Base-by-base conservation (phyloP, 2,888 invertebrate species). In the Dichetophora obliterata region DNA sequence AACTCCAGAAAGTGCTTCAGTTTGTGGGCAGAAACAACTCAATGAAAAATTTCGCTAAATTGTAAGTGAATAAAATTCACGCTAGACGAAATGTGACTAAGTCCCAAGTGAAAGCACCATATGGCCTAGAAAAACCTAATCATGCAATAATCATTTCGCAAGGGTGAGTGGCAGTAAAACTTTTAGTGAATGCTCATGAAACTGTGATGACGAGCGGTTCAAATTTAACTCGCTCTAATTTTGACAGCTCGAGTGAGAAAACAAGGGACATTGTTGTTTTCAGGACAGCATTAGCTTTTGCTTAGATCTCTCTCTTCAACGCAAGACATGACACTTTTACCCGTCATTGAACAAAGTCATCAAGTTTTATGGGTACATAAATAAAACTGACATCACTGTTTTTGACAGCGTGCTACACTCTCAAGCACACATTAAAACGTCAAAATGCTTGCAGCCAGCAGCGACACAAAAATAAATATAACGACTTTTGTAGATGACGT, bases 31-130 rank as follows among this genome's bases (percentile, higher is more conserved):
- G 2, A n/a, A n/a, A n/a, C 31, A 14, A 11, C 31, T 16, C 27
- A 31, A 31, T 31, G 27, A 5, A 0, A 31, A 63, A 63, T 11
- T n/a, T 63, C 16, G 16, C 27, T 31, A 31, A 5, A 14, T 48
- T 50, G 50, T 24, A 16, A 24, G 31, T n/a, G 9, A 37, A 11
- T 8, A 48, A 37, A 72, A 52, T 24, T 59, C 43, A 57, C 52
- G 61, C 31, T 48, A 11, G 50, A 5, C 66, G 57, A 31, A 52
- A 37, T 66, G 65, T 65, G 74, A 37, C 37, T 34, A 66, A 66
- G 27, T 59, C 66, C 57, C 66, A n/a, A 74, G 74, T 19, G 66
- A 74, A 74, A n/a, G 48, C 14, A 34, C 37, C 74, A 74, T 65
- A 66, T 74, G 74, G 37, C 48, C 19, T 19, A 19, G 27, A 16